Evolutionary conservation across 2,797 vertebrate genomes (phyloP).

Genomic region (Phyllotis vaccarum): DNA sequence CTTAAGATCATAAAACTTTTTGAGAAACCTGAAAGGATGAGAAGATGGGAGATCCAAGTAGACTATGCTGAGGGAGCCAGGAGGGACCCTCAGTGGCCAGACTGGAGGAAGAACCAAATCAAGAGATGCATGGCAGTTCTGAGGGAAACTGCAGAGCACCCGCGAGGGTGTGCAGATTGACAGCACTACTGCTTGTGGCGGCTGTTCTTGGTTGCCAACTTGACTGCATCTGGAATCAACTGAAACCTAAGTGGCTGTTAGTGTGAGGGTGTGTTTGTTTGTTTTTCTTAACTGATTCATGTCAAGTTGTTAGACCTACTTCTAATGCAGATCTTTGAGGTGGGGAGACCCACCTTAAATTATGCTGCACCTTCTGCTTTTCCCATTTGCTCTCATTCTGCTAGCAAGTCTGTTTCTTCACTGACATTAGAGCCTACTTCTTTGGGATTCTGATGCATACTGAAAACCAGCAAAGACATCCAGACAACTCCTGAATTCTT

Average conservation of each 20-base stretch:
- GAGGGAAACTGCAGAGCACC: not conserved
- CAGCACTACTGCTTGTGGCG: not conserved
- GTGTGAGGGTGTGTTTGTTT: not conserved
- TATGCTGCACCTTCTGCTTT: not conserved
- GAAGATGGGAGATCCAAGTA: too few species aligned
- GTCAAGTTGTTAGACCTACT: not conserved
- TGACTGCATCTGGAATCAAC: not conserved
- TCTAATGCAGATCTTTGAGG: too few species aligned
- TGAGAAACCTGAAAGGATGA: not conserved
- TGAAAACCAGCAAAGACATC: not conserved
- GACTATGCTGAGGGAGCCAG: not conserved
- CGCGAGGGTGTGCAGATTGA: fast-evolving
- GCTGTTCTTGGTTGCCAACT: not conserved
- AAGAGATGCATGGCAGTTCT: not conserved
- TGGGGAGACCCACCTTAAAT: not conserved
- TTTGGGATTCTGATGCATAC: not conserved
- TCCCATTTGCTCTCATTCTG: not conserved
- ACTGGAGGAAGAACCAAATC: not conserved
- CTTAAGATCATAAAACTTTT: not conserved
- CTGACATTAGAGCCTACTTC: not conserved
- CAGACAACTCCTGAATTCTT: not conserved
- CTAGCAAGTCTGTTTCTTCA: not conserved
- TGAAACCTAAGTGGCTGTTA: not conserved
- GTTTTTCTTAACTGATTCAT: not conserved
- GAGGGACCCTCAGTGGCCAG: not conserved